phyloP scores from a whole-genome alignment of 2,888 invertebrate genomes.

The Agrenia bidenticulata region DNA sequence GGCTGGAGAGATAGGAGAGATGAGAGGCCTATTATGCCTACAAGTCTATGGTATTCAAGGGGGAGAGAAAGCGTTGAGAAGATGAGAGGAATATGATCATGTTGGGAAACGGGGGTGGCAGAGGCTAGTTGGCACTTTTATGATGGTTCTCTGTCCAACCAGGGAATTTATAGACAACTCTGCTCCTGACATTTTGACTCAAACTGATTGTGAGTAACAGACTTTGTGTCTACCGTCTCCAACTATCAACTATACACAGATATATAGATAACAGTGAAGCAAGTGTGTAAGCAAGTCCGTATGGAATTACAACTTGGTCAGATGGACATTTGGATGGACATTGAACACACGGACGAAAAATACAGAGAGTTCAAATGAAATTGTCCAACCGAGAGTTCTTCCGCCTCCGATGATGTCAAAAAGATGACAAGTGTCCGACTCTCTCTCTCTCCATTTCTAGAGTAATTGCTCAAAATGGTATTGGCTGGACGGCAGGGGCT shows the following conservation, averaged over 20 bases:
- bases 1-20: neutral
- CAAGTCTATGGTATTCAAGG: neutral
- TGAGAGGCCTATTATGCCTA: neutral
- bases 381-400: neutral
- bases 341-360: neutral
- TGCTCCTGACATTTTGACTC: constrained; percentile 16
- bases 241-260: neutral
- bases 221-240: neutral
- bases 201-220: constrained; percentile 1
- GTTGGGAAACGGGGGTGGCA: neutral
- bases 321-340: neutral
- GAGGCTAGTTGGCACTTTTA: constrained; percentile 3
- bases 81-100: neutral
- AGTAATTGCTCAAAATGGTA: constrained; percentile 1
- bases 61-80: neutral
- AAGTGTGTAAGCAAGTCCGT: too few species aligned
- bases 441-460: neutral
- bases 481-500: neutral
- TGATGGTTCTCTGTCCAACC: neutral
- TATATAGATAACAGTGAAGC: too few species aligned
- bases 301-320: too few species aligned
- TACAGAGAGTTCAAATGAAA: neutral
- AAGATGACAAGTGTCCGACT: constrained; percentile 8
- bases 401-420: constrained; percentile 2
- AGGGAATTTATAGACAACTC: constrained; percentile 21